Evolutionary conservation across 2,888 invertebrate genomes (phyloP), one percentile per base, ranked within the genome.

Genomic region (Stenichneumon culpator): DNA sequence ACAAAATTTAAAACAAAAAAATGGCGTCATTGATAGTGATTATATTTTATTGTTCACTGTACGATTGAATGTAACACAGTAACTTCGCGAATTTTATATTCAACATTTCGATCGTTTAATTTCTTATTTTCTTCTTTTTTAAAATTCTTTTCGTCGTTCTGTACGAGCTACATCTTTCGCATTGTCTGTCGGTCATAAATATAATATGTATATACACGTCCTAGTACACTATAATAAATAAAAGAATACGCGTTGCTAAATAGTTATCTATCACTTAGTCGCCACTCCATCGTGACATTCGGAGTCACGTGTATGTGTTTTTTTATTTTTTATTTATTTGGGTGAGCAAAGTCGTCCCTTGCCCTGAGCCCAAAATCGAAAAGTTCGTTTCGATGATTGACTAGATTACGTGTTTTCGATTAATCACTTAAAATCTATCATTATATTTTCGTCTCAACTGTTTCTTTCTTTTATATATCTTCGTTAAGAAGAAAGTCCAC

Each of bases 151-250:
- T 74, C 60, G 16, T 75, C 4, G 36, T 47, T 57, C 28, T 67
- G 39, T 32, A 75, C 73, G 68, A 68, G 79, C 44, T 60, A 69
- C 22, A 75, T 60, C 25, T 57, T 77, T 44, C 57, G 14, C 47
- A 32, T 75, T 22, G 22, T 68, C 57, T 67, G 70, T 75, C 36
- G 50, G 25, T 75, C 80, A 69, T 75, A 86, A 86, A 82, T 86
- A 86, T 82, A 86, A 72, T 84, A 82, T 83, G 47, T 81, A 87
- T 86, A 84, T 79, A 85, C 81, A 84, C 67, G 52, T 82, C 83
- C 84, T 85, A 84, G 83, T 82, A 86, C 81, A 86, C 60, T 84
- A 69, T 63, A 83, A 86, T 86, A 86, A 86, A 87, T 87, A 85
- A 86, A 86, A 82, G 70, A 83, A 83, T 83, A 82, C 79, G 72